phyloP scores from a whole-genome alignment of 1,140 invertebrate species.

The Colletes gigas region DNA sequence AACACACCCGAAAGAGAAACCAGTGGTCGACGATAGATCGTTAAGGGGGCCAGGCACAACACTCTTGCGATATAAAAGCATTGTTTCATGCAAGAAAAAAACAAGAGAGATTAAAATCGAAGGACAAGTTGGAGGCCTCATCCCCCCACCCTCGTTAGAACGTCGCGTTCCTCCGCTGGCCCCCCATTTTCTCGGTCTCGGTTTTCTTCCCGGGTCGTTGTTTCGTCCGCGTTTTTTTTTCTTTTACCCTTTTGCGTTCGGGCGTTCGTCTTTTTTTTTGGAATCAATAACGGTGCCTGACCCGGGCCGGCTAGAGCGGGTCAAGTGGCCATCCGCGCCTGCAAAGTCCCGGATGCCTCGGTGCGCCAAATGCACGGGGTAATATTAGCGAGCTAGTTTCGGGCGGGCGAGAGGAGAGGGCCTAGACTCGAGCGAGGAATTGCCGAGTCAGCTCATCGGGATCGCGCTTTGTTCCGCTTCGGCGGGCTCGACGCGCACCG shows the following conservation, averaged over 20 bases:
- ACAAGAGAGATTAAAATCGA: too few species aligned
- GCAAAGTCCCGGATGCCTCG: constrained; percentile 53
- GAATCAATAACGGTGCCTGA: constrained; percentile 69
- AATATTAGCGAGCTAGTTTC: constrained; percentile 72
- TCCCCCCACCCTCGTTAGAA: too few species aligned
- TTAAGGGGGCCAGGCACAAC: too few species aligned
- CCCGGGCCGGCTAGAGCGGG: constrained; percentile 59
- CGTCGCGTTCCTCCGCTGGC: too few species aligned
- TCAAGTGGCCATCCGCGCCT: constrained; percentile 70
- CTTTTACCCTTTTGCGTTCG: too few species aligned
- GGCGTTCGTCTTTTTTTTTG: constrained; percentile 52
- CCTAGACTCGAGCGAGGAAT: constrained; percentile 63
- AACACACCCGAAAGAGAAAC: too few species aligned
- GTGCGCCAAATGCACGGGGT: constrained; percentile 56
- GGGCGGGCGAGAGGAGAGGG: not conserved
- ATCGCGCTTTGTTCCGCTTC: constrained; percentile 69
- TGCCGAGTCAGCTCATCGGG: constrained; percentile 73
- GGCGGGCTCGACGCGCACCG: constrained; percentile 43
- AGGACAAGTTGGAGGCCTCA: too few species aligned
- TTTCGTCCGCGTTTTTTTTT: not conserved
- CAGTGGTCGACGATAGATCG: too few species aligned
- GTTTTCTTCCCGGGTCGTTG: not conserved
- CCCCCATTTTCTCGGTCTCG: constrained; percentile 6
- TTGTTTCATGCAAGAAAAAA: too few species aligned
- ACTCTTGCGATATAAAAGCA: too few species aligned